A percentile compares a stretch with the other conserved stretches of the same genome.
These are phyloP conservation scores for Symphodus melops DNA, from an alignment of 2,113 vertebrate species.

Conservation along the genomic window DNA sequence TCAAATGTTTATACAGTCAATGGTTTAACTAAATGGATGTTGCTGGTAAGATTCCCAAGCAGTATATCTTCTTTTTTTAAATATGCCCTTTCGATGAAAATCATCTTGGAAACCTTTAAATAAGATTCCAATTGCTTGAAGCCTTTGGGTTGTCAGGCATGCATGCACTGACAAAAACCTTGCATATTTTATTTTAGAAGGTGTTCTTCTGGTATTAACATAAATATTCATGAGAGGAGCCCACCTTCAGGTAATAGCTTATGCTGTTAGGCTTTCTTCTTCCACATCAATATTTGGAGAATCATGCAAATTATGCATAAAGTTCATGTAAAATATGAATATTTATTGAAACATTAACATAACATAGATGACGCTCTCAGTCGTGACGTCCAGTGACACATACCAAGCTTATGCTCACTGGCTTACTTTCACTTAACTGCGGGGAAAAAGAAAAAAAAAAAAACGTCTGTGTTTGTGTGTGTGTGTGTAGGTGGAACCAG, in stretches of 20 bases:
- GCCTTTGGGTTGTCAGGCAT: not conserved
- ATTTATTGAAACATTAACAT: slow-evolving; percentile 57
- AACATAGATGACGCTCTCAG: slow-evolving; percentile 26
- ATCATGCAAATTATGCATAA: slow-evolving; percentile 31
- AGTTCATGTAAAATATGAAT: slow-evolving; percentile 44
- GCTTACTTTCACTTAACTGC: not conserved
- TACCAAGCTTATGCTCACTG: not conserved
- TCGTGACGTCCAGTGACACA: slow-evolving; percentile 4
- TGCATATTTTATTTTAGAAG: not conserved
- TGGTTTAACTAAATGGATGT: not conserved
- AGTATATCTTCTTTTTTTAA: not conserved
- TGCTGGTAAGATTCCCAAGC: not conserved
- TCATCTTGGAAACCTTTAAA: not conserved
- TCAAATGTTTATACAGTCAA: too few relatives aligned
- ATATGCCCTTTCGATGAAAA: not conserved
- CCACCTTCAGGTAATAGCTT: slow-evolving; percentile 26
- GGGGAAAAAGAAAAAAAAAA: not conserved
- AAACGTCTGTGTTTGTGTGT: slow-evolving; percentile 36
- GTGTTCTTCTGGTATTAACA: slow-evolving; percentile 3
- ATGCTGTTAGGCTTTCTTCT: slow-evolving; percentile 15
- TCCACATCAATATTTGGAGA: slow-evolving; percentile 31
- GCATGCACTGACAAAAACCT: not conserved
- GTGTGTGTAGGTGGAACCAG: slow-evolving; percentile 93
- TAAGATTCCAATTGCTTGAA: not conserved
- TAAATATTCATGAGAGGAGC: slow-evolving; percentile 53